Conservation (phyloP, 2,797 vertebrate species). For the Chiroxiphia lanceolata region DNA sequence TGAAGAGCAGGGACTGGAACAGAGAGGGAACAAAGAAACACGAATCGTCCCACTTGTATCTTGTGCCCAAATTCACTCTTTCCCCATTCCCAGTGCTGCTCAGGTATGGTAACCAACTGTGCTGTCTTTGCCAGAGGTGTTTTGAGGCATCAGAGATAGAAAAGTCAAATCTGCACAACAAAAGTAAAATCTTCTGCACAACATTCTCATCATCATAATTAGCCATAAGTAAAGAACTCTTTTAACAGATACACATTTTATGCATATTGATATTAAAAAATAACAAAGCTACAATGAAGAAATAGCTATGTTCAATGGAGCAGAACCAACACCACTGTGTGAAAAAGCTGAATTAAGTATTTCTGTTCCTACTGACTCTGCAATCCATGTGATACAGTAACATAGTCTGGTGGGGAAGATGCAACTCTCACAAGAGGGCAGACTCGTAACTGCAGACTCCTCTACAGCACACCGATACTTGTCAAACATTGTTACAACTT, state of each 20-base stretch:
- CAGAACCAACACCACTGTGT: background rate
- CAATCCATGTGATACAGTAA: background rate
- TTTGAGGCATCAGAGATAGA: background rate
- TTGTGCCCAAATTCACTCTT: background rate
- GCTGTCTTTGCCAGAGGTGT: background rate
- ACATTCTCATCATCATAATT: constrained; percentile 16
- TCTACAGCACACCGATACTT: background rate
- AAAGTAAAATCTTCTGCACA: background rate
- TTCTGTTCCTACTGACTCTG: background rate
- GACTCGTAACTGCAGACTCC: background rate
- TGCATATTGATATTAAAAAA: constrained; percentile 10
- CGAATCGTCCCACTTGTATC: background rate
- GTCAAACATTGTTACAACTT: background rate
- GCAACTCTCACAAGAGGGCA: background rate
- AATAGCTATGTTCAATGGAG: background rate
- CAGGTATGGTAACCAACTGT: background rate
- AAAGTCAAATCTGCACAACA: background rate
- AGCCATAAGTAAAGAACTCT: constrained; percentile 19
- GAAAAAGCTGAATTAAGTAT: constrained; percentile 31
- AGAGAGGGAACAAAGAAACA: background rate
- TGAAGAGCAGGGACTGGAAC: background rate
- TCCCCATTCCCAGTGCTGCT: background rate
- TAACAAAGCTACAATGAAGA: background rate
- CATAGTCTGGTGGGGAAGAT: background rate
- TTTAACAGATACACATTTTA: constrained; percentile 9